phyloP scores from a whole-genome alignment of 2,888 invertebrate species.

The Campoletis raptor region DNA sequence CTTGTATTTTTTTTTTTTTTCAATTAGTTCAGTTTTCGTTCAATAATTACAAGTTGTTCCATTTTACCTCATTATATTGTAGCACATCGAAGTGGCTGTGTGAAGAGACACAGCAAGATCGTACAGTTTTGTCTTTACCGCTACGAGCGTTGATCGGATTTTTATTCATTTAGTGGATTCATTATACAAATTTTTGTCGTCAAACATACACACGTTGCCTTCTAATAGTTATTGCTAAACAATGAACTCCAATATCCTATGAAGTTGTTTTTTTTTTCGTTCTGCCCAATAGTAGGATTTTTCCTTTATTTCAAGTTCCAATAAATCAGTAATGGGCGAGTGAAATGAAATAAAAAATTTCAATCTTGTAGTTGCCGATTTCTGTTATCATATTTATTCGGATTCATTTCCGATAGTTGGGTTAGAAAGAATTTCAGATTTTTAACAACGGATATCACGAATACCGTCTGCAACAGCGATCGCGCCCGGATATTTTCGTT shows the following conservation, averaged over 20 bases:
- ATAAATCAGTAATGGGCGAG: neutral
- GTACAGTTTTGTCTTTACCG: neutral
- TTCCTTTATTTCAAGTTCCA: neutral
- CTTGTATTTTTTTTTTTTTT: neutral
- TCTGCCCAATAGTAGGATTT: neutral
- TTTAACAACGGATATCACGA: neutral
- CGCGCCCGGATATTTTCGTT: neutral
- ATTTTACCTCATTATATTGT: neutral
- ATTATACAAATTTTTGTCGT: slow-evolving; percentile 33
- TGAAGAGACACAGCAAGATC: neutral
- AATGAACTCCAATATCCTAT: slow-evolving; percentile 35
- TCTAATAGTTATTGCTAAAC: slow-evolving; percentile 61
- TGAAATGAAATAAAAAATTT: neutral
- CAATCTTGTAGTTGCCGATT: neutral
- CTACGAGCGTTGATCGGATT: neutral
- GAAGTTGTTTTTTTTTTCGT: slow-evolving; percentile 5
- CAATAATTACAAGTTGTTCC: neutral
- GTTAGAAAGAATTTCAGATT: neutral
- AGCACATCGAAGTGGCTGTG: neutral
- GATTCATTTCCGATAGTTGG: slow-evolving; percentile 38
- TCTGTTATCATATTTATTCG: slow-evolving; percentile 26
- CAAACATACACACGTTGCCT: slow-evolving; percentile 40
- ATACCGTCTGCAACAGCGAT: slow-evolving; percentile 11
- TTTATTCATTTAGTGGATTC: neutral
- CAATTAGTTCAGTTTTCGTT: neutral